These are phyloP conservation scores for Scrobipalpa costella DNA, from an alignment of 2,888 invertebrate species.

Conservation along the genomic window DNA sequence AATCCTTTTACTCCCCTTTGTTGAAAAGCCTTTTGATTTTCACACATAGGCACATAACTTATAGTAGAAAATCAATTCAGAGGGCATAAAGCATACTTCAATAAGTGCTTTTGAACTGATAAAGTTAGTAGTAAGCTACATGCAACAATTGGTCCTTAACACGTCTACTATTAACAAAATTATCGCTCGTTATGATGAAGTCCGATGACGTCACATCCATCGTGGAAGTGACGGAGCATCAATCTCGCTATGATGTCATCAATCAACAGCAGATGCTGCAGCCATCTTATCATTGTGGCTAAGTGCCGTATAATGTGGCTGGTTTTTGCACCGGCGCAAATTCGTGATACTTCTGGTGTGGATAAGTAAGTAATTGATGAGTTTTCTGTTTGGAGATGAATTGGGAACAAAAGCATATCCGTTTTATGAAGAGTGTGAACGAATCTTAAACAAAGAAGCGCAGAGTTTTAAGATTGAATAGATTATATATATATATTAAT, in stretches of 20 bases:
- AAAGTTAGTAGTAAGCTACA: neutral
- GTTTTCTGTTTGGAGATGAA: constrained; percentile 1
- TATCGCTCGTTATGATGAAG: neutral
- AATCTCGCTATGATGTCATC: constrained; percentile 57
- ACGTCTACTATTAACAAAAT: neutral
- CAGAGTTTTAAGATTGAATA: neutral
- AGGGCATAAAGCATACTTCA: no score
- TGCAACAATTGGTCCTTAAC: neutral
- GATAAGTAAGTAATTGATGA: constrained; percentile 10
- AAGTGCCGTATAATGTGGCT: constrained; percentile 25
- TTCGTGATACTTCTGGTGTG: constrained; percentile 1
- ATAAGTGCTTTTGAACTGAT: no score
- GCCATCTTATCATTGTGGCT: constrained; percentile 37
- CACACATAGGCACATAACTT: neutral
- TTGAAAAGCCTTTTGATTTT: no score
- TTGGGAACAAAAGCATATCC: constrained; percentile 1
- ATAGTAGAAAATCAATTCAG: neutral
- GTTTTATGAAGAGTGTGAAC: neutral
- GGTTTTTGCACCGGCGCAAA: constrained; percentile 24
- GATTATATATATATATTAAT: no score
- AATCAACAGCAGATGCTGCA: constrained; percentile 55
- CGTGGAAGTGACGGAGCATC: constrained; percentile 35
- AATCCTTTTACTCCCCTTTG: neutral
- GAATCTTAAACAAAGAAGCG: neutral
- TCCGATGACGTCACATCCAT: constrained; percentile 15